Base-by-base conservation (phyloP, 2,888 invertebrate species). In the Caenorhabditis becei region DNA sequence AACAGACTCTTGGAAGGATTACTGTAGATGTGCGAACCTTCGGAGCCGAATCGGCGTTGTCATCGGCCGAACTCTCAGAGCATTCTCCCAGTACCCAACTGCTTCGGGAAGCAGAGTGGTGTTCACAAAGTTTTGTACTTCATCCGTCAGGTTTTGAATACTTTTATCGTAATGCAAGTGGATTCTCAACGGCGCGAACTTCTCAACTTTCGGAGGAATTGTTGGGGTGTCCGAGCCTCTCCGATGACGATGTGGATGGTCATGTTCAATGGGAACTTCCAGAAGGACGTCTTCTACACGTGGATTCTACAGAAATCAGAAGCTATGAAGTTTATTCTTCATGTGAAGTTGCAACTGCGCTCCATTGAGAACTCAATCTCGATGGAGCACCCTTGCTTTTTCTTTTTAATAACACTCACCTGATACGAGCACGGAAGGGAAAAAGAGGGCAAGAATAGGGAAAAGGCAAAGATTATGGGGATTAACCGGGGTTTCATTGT, bases 1-100 rank as follows among this genome's bases (percentile, higher is more conserved):
- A 51, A 37, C 28, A 18, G 2, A 2, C n/a, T 35, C 11, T 2
- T n/a, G n/a, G n/a, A n/a, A n/a, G n/a, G n/a, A n/a, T n/a, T n/a
- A n/a, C n/a, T 32, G 5, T 3, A 5, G 5, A 24, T 41, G 5
- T 44, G 24, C 28, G n/a, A 47, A 84, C 85, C 85, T 80, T 44
- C 86, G 69, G 47, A 88, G 26, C 49, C 83, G 58, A 24, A 87
- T 80, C 2, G 86, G 83, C 14, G 51, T 59, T 23, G 20, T 67
- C 67, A 72, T 77, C 2, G 72, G 77, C 20, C 85, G 20, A 7
- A 88, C 86, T 59, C 78, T 35, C 53, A 88, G 56, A 3, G 82
- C 86, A 14, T 77, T 74, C 67, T 87, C 86, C 88, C 88, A 88
- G 69, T 83, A 88, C 5, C 87, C 87, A 1, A 80, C 84, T 2